A percentile compares a stretch with the other conserved stretches of the same genome.
These are phyloP conservation scores for Neria commutata DNA, from an alignment of 2,888 invertebrate genomes.

Conservation along the genomic window DNA sequence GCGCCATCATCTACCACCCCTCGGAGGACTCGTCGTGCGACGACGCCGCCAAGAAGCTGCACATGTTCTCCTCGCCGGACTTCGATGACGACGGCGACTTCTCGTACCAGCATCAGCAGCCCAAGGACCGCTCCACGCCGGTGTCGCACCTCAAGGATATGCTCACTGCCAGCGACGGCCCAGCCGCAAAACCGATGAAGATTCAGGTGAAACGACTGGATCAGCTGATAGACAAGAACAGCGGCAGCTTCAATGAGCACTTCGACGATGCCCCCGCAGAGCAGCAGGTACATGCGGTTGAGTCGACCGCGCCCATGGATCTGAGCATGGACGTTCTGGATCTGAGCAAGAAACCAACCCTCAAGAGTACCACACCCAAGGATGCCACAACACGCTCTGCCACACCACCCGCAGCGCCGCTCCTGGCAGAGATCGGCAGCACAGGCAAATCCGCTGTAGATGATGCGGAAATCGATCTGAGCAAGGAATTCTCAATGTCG, in stretches of 20 bases:
- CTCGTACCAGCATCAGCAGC: constrained; percentile 46
- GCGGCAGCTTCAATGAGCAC: constrained; percentile 57
- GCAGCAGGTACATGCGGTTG: constrained; percentile 30
- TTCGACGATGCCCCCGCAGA: constrained; percentile 45
- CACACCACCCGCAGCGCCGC: constrained; percentile 63
- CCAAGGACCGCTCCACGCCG: constrained; percentile 57
- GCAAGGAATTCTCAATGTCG: constrained; percentile 68
- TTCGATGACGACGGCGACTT: constrained; percentile 41
- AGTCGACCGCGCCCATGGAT: constrained; percentile 72
- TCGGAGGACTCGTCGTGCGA: constrained; percentile 84
- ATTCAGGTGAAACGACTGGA: constrained; percentile 70
- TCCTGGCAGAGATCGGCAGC: constrained; percentile 65
- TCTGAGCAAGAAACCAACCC: constrained; percentile 75
- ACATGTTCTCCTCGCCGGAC: constrained; percentile 66
- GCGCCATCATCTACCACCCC: constrained; percentile 85
- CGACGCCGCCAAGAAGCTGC: constrained; percentile 67
- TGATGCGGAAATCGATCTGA: constrained; percentile 42
- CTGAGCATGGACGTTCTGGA: constrained; percentile 81
- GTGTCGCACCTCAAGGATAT: constrained; percentile 64
- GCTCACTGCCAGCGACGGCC: constrained; percentile 53
- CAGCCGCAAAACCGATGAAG: constrained; percentile 63
- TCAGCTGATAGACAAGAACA: constrained; percentile 63
- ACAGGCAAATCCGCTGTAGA: constrained; percentile 11
- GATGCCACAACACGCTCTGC: constrained; percentile 62
- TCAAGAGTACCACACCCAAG: constrained; percentile 46